These are phyloP conservation scores for Sturnira hondurensis DNA, from an alignment of 2,113 vertebrate genomes.

Conservation along the genomic window DNA sequence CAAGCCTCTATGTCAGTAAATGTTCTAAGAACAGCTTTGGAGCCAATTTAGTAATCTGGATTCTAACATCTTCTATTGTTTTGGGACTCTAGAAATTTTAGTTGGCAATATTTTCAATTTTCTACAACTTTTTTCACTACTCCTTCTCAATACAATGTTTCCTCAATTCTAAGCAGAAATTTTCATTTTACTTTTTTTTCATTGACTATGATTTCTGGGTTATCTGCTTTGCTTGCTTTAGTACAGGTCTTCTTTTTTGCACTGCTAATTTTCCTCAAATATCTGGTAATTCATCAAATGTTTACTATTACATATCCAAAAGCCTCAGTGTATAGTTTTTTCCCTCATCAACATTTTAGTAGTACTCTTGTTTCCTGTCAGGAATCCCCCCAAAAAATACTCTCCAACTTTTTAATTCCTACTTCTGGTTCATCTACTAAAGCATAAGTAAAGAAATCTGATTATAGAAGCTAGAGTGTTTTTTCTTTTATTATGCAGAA, in stretches of 20 bases:
- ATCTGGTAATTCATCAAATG: neutral
- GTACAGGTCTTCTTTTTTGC: neutral
- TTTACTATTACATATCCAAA: neutral
- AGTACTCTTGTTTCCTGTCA: neutral
- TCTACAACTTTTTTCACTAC: neutral
- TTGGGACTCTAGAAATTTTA: neutral
- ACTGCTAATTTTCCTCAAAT: neutral
- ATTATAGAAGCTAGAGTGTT: neutral
- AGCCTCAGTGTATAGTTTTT: neutral
- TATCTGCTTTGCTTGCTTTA: constrained; percentile 8
- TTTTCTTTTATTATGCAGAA: neutral
- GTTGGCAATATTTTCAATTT: neutral
- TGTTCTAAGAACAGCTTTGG: neutral
- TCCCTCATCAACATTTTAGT: neutral
- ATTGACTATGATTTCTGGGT: neutral
- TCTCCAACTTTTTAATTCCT: constrained; percentile 5
- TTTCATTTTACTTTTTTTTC: neutral
- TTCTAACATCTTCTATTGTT: neutral
- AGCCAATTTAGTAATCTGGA: neutral
- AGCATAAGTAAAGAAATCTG: neutral
- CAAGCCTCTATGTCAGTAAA: neutral
- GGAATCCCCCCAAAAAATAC: neutral
- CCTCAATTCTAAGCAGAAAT: neutral
- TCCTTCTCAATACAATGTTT: neutral
- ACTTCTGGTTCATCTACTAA: constrained; percentile 15